These are phyloP conservation scores for Chelidonichthys spinosus DNA, from an alignment of 2,797 vertebrate genomes.

Conservation along the genomic window DNA sequence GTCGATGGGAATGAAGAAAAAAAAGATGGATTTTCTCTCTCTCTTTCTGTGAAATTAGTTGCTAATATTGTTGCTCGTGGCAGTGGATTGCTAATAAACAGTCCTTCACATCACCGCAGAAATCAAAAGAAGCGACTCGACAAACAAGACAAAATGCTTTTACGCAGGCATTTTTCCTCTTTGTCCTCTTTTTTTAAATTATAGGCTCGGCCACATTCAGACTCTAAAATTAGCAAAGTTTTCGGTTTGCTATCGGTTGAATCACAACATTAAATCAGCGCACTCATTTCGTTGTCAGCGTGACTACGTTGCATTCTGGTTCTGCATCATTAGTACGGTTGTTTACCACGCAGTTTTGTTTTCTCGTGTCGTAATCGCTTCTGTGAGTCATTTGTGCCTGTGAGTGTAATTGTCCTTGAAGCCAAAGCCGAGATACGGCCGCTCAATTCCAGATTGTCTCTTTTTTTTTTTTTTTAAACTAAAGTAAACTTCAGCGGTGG, in stretches of 20 bases:
- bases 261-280: background rate
- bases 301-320: background rate
- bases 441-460: conserved; percentile 23
- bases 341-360: background rate
- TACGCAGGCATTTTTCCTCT: background rate
- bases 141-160: background rate
- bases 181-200: background rate
- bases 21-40: too few relatives aligned
- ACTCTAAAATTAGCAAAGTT: background rate
- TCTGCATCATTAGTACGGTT: background rate
- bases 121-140: background rate
- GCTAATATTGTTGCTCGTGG: background rate
- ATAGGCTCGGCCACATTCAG: background rate
- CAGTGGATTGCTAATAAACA: background rate
- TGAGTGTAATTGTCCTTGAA: conserved; percentile 19
- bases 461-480: background rate
- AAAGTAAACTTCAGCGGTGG: conserved; percentile 17
- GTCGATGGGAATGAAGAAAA: too few relatives aligned
- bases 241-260: background rate
- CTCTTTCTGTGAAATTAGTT: too few relatives aligned
- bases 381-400: conserved; percentile 13
- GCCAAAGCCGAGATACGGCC: conserved; percentile 21
- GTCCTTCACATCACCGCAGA: background rate
- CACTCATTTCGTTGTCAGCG: background rate
- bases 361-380: background rate